Evolutionary conservation across 2,113 vertebrate genomes (phyloP).

Genomic region (Mystacornis crossleyi): DNA sequence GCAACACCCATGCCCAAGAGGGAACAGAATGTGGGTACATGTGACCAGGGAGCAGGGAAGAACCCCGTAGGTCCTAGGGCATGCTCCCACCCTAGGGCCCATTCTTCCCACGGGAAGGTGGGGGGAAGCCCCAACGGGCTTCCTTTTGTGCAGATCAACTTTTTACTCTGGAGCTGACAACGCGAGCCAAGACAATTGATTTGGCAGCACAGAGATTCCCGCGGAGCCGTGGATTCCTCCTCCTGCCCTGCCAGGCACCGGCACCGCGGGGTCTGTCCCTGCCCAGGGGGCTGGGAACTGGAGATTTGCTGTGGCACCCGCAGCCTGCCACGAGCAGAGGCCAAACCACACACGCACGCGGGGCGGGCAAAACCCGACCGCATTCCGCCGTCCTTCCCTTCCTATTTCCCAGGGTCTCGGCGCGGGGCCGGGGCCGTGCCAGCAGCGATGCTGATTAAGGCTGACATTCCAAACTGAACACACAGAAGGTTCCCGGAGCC

Average conservation of each 20-base stretch:
- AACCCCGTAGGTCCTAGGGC: too few relatives aligned
- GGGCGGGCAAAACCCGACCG: not conserved
- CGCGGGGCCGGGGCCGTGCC: not conserved
- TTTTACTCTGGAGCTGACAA: not conserved
- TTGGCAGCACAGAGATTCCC: not conserved
- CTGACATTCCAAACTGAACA: not conserved
- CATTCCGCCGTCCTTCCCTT: rapidly evolving
- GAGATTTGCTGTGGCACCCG: not conserved
- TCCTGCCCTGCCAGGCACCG: not conserved
- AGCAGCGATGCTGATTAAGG: not conserved
- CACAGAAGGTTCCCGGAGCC: not conserved
- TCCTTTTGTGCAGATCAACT: not conserved
- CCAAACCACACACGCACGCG: not conserved
- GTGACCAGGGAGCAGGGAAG: too few relatives aligned
- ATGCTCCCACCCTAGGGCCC: too few relatives aligned
- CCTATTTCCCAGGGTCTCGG: not conserved
- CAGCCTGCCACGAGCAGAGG: not conserved
- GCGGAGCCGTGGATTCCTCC: rapidly evolving
- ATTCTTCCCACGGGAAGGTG: too few relatives aligned
- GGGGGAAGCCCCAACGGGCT: too few relatives aligned
- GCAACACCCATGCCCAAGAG: too few relatives aligned
- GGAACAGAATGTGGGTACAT: too few relatives aligned
- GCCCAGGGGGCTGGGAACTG: not conserved
- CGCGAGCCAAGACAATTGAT: not conserved
- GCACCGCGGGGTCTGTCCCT: not conserved